A percentile compares a stretch with the other conserved stretches of the same genome.
These are phyloP conservation scores for Leptobrachium leishanense DNA, from an alignment of 2,113 vertebrate genomes.

Conservation along the genomic window DNA sequence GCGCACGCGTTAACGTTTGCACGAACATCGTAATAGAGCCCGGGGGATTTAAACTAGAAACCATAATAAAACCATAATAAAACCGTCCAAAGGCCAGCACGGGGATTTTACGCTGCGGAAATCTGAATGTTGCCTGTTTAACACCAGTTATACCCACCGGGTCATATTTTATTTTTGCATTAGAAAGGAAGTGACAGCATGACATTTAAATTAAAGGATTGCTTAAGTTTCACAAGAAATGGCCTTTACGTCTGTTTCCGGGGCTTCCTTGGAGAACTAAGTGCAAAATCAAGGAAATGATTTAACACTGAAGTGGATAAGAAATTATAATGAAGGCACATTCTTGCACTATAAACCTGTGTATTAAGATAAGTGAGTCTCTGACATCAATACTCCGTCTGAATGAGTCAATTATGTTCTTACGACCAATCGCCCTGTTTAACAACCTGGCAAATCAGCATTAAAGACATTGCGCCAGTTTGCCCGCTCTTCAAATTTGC, in stretches of 20 bases:
- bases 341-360: not conserved
- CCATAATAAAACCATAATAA: not conserved
- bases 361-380: not conserved
- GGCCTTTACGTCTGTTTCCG: not conserved
- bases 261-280: not conserved
- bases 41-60: too few species aligned
- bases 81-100: not conserved
- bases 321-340: not conserved
- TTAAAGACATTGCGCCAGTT: too few species aligned
- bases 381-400: too few species aligned
- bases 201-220: constrained; percentile 11
- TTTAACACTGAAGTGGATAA: constrained; percentile 47
- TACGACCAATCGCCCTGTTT: too few species aligned
- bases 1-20: too few species aligned
- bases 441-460: too few species aligned
- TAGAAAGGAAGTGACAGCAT: constrained; percentile 1
- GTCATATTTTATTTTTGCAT: not conserved
- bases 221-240: not conserved
- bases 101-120: not conserved
- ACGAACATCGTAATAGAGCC: too few species aligned
- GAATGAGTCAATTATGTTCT: too few species aligned
- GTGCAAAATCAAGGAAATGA: not conserved
- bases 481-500: too few species aligned
- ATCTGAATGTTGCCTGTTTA: constrained; percentile 12
- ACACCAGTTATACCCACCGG: constrained; percentile 9